Base-by-base conservation (phyloP, 1,140 invertebrate genomes). In the Atta texana region DNA sequence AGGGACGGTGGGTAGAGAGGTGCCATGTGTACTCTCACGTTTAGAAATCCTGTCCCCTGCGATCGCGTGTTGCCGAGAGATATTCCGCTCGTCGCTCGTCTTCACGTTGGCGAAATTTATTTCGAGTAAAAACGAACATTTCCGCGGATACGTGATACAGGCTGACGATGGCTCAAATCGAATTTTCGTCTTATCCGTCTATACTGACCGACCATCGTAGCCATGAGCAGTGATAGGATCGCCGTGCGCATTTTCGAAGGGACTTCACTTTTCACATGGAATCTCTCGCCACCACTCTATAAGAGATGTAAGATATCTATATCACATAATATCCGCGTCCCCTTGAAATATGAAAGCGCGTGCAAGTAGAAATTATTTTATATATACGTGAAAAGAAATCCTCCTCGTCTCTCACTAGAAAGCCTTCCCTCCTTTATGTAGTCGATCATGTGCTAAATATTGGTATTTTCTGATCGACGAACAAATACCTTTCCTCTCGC, bases 131-230 rank as follows among this genome's bases (percentile, higher is more conserved):
- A 81, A 71, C 77, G 85, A 53, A 61, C 77, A 82, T 86, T 82
- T 86, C 77, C 53, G 57, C 44, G 44, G 66, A 82, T 86, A 86
- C 64, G 57, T 71, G 77, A 68, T 81, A 86, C 84, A 78, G 53
- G 63, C 76, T 59, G 74, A 66, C 71, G 63, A 69, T 39, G 76
- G 31, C 39, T 69, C 39, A 63, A 86, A 86, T 82, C 85, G 64
- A 86, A 85, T 77, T 85, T 71, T 82, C 66, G 51, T 81, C 66
- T 86, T 51, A 82, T 86, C 66, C 77, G 77, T 81, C 53, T 72
- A 64, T 55, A 72, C 66, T 44, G 53, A 86, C 75, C 28, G 21
- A 51, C 53, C 16, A 28, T 10, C 61, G n/a, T n/a, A 16, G 16
- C 49, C 77, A n/a, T 44, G 76, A 53, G 44, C 76, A 34, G 49